These are phyloP conservation scores for Adelosebastes latens DNA, from an alignment of 2,797 vertebrate genomes.

Conservation along the genomic window DNA sequence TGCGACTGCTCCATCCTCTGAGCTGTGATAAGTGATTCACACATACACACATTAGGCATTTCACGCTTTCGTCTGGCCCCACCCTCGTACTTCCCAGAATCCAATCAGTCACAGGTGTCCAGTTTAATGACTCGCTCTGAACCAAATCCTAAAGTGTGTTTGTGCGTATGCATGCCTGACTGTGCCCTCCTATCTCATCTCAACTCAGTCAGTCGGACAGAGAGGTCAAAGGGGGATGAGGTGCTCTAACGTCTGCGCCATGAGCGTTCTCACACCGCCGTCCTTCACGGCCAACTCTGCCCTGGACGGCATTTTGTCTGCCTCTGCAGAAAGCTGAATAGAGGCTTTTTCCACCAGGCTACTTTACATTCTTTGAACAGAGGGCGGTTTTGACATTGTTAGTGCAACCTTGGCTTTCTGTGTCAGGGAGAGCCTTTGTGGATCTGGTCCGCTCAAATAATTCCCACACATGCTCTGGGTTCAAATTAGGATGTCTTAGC, in stretches of 20 bases:
- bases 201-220: constrained; percentile 1
- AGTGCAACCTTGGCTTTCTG: constrained; percentile 56
- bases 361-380: constrained; percentile 59
- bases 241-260: constrained; percentile 27
- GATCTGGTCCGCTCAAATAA: constrained; percentile 38
- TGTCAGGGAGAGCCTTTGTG: constrained; percentile 47
- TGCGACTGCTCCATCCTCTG: constrained; percentile 14
- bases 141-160: constrained; percentile 1
- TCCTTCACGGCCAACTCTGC: constrained; percentile 41
- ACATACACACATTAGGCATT: neutral
- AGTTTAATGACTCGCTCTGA: constrained; percentile 39
- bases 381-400: constrained; percentile 60
- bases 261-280: neutral
- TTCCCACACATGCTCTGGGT: constrained; percentile 28
- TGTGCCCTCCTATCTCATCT: constrained; percentile 21
- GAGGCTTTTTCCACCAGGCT: constrained; percentile 35
- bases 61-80: constrained; percentile 2
- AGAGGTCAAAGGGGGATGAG: constrained; percentile 35
- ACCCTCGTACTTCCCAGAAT: constrained; percentile 16
- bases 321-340: constrained; percentile 42
- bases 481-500: constrained; percentile 55
- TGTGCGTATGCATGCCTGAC: constrained; percentile 12
- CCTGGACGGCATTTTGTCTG: constrained; percentile 33
- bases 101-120: constrained; percentile 35
- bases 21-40: neutral